Evolutionary conservation across 2,888 invertebrate species (phyloP), one percentile per base, ranked within the genome.

Genomic region (Aelia acuminata): DNA sequence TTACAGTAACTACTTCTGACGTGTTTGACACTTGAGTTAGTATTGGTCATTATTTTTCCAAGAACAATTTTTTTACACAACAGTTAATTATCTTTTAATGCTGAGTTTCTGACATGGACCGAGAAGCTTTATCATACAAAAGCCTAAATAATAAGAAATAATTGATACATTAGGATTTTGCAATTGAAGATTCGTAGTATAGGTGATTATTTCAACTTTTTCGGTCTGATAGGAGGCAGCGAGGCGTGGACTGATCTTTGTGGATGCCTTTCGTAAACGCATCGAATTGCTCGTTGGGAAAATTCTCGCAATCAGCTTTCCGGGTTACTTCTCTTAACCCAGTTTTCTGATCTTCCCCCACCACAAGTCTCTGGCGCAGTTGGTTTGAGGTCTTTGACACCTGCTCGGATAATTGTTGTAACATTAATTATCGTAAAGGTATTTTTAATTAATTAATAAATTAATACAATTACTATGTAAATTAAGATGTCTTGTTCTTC

Each of bases 261-360:
- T 70, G 18, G 5, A 20, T 1, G 5, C 18, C 18, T 70, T 70
- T 35, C 63, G 63, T 35, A 80, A 47, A 80, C n/a, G 43, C 18
- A 47, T 47, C 80, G 80, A 80, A 80, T 80, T 15, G 43, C 80
- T 47, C n/a, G 80, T 35, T 70, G 63, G 63, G 63, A 70, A 70
- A 70, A 70, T 70, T 70, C 31, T 70, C 43, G 80, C 7, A 80
- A 80, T n/a, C 80, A 8, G 15, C 43, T 43, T 47, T 47, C n/a
- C 43, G 43, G n/a, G 39, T 39, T 80, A 80, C 39, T 47, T 80
- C 80, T 47, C 80, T 80, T 80, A 80, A 80, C 80, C 80, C n/a
- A 80, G 80, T 80, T 80, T 80, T 43, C 43, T 43, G 13, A 11
- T 11, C 80, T 43, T 10, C 11, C 43, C 57, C 26, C 57, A 8